A percentile compares a stretch with the other conserved stretches of the same genome.
phyloP scores from a whole-genome alignment of 2,888 invertebrate species.

The Drosophila pullipes region DNA sequence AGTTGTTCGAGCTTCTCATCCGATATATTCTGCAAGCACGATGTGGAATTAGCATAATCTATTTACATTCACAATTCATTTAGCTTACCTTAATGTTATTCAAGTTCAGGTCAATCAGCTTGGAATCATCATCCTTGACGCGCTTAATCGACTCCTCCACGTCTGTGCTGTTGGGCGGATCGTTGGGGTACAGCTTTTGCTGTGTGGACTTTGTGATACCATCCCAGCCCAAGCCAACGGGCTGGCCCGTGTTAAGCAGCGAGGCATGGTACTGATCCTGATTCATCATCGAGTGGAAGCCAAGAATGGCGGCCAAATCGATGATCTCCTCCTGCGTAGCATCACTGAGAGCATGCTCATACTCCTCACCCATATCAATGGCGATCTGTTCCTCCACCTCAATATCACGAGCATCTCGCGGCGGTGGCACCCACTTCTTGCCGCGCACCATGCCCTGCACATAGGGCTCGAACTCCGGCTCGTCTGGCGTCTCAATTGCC shows the following conservation, averaged over 20 bases:
- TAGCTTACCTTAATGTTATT: slow-evolving; percentile 98
- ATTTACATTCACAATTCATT: no score
- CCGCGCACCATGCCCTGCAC: slow-evolving; percentile 96
- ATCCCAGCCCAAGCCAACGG: slow-evolving; percentile 95
- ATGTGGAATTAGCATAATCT: background rate
- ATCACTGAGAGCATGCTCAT: slow-evolving; percentile 94
- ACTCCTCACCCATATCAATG: slow-evolving; percentile 97
- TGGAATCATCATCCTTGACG: slow-evolving; percentile 95
- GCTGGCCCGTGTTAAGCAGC: slow-evolving; percentile 95
- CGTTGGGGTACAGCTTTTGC: slow-evolving; percentile 95
- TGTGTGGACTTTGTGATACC: slow-evolving; percentile 97
- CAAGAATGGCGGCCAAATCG: slow-evolving; percentile 99
- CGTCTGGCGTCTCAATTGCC: slow-evolving; percentile 98
- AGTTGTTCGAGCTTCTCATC: slow-evolving; percentile 97
- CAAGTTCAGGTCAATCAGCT: slow-evolving; percentile 97
- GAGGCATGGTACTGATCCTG: slow-evolving; percentile 99
- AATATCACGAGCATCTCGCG: slow-evolving; percentile 89
- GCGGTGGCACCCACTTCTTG: slow-evolving; percentile 95
- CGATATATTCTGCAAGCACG: slow-evolving; percentile 92
- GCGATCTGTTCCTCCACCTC: slow-evolving; percentile 96
- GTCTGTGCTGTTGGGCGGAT: slow-evolving; percentile 98
- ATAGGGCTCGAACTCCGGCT: slow-evolving; percentile 97
- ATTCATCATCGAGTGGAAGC: slow-evolving; percentile 99
- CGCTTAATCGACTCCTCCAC: slow-evolving; percentile 96
- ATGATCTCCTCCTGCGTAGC: slow-evolving; percentile 99